Evolutionary conservation across 2,113 vertebrate species (phyloP).

Genomic region (Rhea americana): DNA sequence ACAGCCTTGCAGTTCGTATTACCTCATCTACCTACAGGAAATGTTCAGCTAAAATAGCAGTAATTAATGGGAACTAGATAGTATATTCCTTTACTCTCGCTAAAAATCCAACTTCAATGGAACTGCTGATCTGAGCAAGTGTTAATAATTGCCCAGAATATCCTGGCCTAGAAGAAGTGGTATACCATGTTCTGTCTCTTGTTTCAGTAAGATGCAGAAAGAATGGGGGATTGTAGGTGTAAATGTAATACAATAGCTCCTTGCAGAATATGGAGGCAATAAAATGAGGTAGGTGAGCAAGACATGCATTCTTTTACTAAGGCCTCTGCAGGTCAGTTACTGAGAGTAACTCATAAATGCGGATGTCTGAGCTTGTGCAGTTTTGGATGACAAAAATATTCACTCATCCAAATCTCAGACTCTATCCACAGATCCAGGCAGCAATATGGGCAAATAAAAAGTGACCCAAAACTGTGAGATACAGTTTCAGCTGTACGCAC

Average conservation of each 20-base stretch:
- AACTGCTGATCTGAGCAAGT: not conserved
- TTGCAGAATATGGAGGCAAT: not conserved
- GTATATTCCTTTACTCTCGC: not conserved
- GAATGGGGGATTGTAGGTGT: not conserved
- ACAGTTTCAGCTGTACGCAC: not conserved
- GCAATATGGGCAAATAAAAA: not conserved
- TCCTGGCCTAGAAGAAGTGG: not conserved
- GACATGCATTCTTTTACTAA: not conserved
- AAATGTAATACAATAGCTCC: not conserved
- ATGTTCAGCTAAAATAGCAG: not conserved
- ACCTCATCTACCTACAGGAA: not conserved
- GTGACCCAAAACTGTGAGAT: not conserved
- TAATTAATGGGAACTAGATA: not conserved
- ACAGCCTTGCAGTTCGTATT: not conserved
- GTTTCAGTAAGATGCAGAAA: not conserved
- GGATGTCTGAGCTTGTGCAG: accelerated
- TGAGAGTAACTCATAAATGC: not conserved
- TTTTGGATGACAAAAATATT: not conserved
- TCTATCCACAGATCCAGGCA: not conserved
- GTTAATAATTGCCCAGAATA: not conserved
- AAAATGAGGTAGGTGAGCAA: not conserved
- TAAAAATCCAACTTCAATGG: not conserved
- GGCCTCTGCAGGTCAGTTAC: not conserved
- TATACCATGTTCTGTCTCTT: not conserved
- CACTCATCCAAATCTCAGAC: not conserved